Evolutionary conservation across 2,888 invertebrate genomes (phyloP), one percentile per base, ranked within the genome.

Genomic region (Cryptocheilus praepositus): DNA sequence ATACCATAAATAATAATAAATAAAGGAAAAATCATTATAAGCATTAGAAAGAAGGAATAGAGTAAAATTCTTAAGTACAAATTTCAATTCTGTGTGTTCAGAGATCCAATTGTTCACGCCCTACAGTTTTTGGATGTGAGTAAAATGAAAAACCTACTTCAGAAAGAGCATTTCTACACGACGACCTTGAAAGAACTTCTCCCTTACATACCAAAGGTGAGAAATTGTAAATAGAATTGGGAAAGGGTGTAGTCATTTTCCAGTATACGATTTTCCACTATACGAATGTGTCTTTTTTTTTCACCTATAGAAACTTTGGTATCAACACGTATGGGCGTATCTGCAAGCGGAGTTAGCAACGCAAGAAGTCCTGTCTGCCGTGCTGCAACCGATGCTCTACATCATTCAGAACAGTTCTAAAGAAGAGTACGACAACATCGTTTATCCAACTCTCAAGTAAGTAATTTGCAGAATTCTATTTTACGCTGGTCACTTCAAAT

Each of bases 81-180:
- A 8, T 11, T 8, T 36, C 11, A 36, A 36, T 49, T 49, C n/a
- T 49, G 16, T 49, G 3, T n/a, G 5, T 87, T 75, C 89, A 96
- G 95, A 83, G 98, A 98, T 90, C 94, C 95, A 54, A 94, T 96
- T 36, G 96, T 98, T 64, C 94, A 95, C 81, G 97, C 97, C 16
- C 92, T 99, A 81, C 97, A 98, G 89, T 96, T 95, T 86, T 91
- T 99, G 78, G 98, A 99, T 88, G 95, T 95, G 70, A 94, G 98
- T 84, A 95, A 95, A 83, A 95, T 96, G 93, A 97, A 97, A 89
- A 97, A 98, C 87, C 93, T 95, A 0, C 92, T 92, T 65, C 95
- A 96, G 86, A 97, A 97, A 89, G 92, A 94, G 15, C 95, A 96
- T 86, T 98, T 98, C 90, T 97, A 97, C 89, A 93, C 95, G 76